Conservation (phyloP, 2,888 invertebrate genomes). For the Cerastoderma edule region DNA sequence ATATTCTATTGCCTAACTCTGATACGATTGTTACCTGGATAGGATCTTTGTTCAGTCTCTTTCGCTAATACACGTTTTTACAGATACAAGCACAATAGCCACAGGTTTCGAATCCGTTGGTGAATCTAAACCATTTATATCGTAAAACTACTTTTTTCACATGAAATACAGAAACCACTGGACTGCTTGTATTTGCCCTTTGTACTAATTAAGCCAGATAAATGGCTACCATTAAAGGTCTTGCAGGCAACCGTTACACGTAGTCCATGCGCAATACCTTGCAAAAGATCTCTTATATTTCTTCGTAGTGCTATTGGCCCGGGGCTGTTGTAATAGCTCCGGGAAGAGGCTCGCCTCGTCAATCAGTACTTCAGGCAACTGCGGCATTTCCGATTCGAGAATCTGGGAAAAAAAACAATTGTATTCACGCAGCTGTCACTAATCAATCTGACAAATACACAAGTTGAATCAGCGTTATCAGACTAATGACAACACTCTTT, state of each 20-base stretch:
- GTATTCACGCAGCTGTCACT: too few species aligned
- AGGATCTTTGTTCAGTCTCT: conserved; percentile 13
- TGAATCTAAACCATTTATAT: conserved; percentile 17
- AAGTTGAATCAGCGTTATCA: too few species aligned
- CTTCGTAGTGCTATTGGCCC: background rate
- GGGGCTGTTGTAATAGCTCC: background rate
- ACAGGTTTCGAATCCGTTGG: conserved; percentile 6
- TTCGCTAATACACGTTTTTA: conserved; percentile 25
- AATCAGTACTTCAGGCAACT: background rate
- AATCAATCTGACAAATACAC: too few species aligned
- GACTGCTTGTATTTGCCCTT: background rate
- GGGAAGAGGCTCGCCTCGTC: background rate
- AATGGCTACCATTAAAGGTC: background rate
- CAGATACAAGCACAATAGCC: conserved; percentile 30
- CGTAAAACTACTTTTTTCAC: background rate
- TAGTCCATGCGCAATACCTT: background rate
- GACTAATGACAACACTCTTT: too few species aligned
- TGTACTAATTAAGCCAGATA: conserved; percentile 7
- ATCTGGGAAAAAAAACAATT: too few species aligned
- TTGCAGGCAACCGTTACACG: conserved; percentile 6
- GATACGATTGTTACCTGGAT: conserved; percentile 5
- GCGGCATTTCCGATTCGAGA: too few species aligned
- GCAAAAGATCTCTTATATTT: background rate
- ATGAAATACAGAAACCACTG: conserved; percentile 3
- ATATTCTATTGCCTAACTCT: conserved; percentile 7